phyloP scores from a whole-genome alignment of 2,797 vertebrate genomes.

The Kryptolebias ocellatus region DNA sequence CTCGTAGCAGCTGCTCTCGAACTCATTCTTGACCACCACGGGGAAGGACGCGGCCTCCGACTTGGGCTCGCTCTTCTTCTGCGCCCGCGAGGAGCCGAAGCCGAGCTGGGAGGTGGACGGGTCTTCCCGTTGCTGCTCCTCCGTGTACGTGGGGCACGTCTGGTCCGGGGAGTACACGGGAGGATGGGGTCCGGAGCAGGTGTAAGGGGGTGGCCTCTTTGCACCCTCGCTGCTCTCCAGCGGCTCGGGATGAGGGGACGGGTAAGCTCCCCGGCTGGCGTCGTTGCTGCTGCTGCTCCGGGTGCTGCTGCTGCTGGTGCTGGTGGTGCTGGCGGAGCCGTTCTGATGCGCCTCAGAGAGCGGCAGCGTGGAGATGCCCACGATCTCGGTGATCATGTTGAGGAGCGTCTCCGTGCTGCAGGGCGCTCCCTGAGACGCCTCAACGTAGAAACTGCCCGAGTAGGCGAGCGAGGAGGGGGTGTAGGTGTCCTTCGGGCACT shows the following conservation, averaged over 20 bases:
- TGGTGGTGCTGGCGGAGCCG: conserved; percentile 27
- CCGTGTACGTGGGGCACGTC: conserved; percentile 77
- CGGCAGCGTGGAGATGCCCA: conserved; percentile 91
- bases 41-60: conserved; percentile 84
- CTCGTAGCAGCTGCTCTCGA: conserved; percentile 89
- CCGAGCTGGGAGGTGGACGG: conserved; percentile 78
- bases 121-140: conserved; percentile 80
- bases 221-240: conserved; percentile 67
- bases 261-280: conserved; percentile 77
- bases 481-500: conserved; percentile 83
- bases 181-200: conserved; percentile 77
- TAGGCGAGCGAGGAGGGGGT: conserved; percentile 89
- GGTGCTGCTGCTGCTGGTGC: conserved; percentile 56
- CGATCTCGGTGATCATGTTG: conserved; percentile 97
- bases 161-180: conserved; percentile 81
- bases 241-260: conserved; percentile 68
- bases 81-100: conserved; percentile 67
- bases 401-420: conserved; percentile 96
- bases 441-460: conserved; percentile 98
- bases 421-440: conserved; percentile 90
- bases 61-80: conserved; percentile 75
- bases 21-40: conserved; percentile 89
- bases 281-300: conserved; percentile 46
- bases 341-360: conserved; percentile 85
- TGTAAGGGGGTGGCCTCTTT: conserved; percentile 81